Evolutionary conservation across 2,888 invertebrate species (phyloP).

Genomic region (Eumerus sabulonum): DNA sequence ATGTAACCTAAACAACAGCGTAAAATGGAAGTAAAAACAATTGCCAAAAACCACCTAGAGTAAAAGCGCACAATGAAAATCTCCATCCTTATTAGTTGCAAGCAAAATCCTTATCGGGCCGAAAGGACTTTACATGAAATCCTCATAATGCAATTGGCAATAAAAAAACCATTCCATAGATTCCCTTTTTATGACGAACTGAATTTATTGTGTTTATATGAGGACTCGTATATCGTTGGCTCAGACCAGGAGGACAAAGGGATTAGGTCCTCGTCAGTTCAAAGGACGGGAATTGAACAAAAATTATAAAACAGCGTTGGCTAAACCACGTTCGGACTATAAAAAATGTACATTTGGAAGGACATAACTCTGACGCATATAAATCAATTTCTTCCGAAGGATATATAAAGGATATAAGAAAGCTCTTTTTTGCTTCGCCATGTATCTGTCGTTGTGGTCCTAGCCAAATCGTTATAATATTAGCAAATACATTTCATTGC

Average conservation of each 20-base stretch:
- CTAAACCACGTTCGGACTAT: slow-evolving; percentile 59
- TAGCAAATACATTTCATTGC: slow-evolving; percentile 13
- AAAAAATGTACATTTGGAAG: slow-evolving; percentile 64
- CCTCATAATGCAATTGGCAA: slow-evolving; percentile 61
- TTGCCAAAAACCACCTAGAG: slow-evolving; percentile 1
- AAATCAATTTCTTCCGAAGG: slow-evolving; percentile 66
- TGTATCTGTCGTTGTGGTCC: slow-evolving; percentile 7
- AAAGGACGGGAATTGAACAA: no score
- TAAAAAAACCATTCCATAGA: slow-evolving; percentile 31
- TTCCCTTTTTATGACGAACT: no score
- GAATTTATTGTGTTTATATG: no score
- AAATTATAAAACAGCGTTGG: slow-evolving; percentile 12
- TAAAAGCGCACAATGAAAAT: slow-evolving; percentile 15
- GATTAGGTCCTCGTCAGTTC: no score
- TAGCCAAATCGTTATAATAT: slow-evolving; percentile 16
- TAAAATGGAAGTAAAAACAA: slow-evolving; percentile 21
- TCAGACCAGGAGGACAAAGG: not conserved
- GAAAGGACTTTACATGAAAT: slow-evolving; percentile 46
- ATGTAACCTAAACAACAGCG: no score
- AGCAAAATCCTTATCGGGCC: slow-evolving; percentile 10
- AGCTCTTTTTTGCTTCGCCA: no score
- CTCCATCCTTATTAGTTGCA: slow-evolving; percentile 28
- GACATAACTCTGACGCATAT: slow-evolving; percentile 64
- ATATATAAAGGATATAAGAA: slow-evolving; percentile 36
- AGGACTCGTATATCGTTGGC: no score